phyloP scores from a whole-genome alignment of 1,140 invertebrate species.

The Coenobita brevimanus region DNA sequence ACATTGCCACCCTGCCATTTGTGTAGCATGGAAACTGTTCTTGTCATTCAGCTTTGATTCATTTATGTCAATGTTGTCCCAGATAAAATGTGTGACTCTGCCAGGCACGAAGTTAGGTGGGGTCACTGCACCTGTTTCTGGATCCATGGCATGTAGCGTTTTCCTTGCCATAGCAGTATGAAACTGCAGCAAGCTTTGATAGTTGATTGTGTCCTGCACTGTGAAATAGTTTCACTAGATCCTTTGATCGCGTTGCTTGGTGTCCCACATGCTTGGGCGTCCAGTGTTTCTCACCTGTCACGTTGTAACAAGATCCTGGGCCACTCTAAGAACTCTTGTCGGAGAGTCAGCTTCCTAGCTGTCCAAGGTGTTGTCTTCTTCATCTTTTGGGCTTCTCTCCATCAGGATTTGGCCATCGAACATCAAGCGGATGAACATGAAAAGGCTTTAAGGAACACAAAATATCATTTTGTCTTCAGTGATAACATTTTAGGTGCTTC shows the following conservation, averaged over 20 bases:
- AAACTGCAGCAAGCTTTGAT: not conserved
- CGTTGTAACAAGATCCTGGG: no score
- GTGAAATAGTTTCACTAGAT: conserved; percentile 14
- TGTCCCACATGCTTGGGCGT: no score
- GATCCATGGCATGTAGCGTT: conserved; percentile 22
- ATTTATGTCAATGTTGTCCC: conserved; percentile 46
- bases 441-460: no score
- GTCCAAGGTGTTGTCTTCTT: no score
- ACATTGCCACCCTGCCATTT: not conserved
- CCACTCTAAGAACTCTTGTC: no score
- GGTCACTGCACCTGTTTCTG: conserved; percentile 14
- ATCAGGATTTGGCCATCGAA: no score
- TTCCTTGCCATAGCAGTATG: conserved; percentile 35
- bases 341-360: no score
- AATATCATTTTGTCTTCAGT: no score
- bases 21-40: conserved; percentile 26
- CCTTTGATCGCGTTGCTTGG: conserved; percentile 31
- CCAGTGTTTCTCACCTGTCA: no score
- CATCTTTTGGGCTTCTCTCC: no score
- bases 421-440: no score
- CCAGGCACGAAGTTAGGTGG: conserved; percentile 22
- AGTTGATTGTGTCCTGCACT: conserved; percentile 21
- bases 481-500: no score
- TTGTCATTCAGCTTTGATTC: conserved; percentile 1
- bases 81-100: conserved; percentile 72